phyloP scores from a whole-genome alignment of 2,888 invertebrate species.

The Cantharis nigra region DNA sequence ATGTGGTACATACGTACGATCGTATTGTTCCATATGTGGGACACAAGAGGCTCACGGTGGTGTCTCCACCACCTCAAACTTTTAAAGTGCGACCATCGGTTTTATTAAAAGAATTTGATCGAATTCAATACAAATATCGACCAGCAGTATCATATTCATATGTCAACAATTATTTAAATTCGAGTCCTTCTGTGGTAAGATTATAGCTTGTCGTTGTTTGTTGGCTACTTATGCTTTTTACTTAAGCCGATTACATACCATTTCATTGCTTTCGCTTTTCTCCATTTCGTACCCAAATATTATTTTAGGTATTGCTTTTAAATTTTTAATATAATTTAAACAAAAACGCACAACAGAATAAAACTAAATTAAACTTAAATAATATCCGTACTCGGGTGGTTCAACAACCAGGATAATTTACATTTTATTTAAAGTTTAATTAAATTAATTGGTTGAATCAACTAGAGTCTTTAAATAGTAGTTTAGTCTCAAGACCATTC shows the following conservation, averaged over 20 bases:
- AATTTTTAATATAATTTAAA: not conserved
- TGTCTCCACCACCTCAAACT: conserved; percentile 62
- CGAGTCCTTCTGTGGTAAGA: conserved; percentile 74
- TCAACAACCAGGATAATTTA: conserved; percentile 9
- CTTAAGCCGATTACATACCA: not conserved
- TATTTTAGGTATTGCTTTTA: not conserved
- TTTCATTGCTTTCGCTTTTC: not conserved
- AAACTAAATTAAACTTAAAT: not conserved
- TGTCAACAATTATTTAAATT: conserved; percentile 78
- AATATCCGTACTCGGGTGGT: not conserved
- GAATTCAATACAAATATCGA: conserved; percentile 69
- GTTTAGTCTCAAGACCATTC: conserved; percentile 5
- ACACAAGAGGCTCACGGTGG: conserved; percentile 65
- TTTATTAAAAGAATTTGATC: conserved; percentile 69
- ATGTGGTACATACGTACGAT: conserved; percentile 56
- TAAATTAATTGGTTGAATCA: conserved; percentile 5
- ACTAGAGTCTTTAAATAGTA: not conserved
- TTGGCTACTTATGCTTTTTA: not conserved
- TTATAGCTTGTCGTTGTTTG: conserved; percentile 17
- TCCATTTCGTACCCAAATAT: not conserved
- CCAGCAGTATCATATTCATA: conserved; percentile 67
- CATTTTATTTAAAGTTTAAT: conserved; percentile 14
- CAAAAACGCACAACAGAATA: not conserved
- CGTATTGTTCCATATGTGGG: conserved; percentile 56
- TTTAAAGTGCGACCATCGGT: conserved; percentile 69